Evolutionary conservation across 2,113 vertebrate species (phyloP), one percentile per base, ranked within the genome.

Genomic region (Cavia porcellus): DNA sequence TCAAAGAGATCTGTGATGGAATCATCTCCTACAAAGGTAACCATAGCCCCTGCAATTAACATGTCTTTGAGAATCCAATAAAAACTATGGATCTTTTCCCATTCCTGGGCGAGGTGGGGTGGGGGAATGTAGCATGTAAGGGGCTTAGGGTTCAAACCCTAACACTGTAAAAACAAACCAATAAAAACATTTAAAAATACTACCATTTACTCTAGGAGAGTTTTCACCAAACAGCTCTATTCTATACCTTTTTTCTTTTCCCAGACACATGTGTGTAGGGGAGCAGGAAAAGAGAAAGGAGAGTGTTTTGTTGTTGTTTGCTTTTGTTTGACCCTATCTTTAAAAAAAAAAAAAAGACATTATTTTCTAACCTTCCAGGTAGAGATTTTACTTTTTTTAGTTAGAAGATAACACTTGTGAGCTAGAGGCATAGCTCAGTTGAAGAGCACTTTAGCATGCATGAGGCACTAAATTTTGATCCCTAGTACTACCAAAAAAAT

Each of bases 1-100:
- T 99, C 98, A 99, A 99, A 98, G 99, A 99, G 98, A 99, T 99
- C 57, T 99, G 99, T 95, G 99, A 99, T 95, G 99, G 99, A 98
- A 99, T 99, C 98, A 99, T 99, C 92, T 98, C 99, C 97, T 99
- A 99, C 90, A 99, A 99, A 98, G 99, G 99, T 99, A 86, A 96
- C 68, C 10, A 3, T 47, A 11, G 22, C 47, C 28, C 9, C 35
- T 70, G 35, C 35, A 38, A 70, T 88, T 95, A 38, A 75, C 74
- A 75, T 35, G 30, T 86, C 45, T 90, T 86, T 77, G 66, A 93
- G 7, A 87, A 77, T 93, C 62, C 93, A 42, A 85, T 55, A n/a
- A 93, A 90, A 87, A 28, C 59, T 86, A 19, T 89, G 28, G 7
- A 61, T n/a, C 20, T 55, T 74, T 82, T 55, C 25, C 50, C 38